Percentiles rank a stretch among this genome's conserved stretches.
These are phyloP conservation scores for Xenops minutus DNA, from an alignment of 2,797 vertebrate genomes.

Conservation along the genomic window DNA sequence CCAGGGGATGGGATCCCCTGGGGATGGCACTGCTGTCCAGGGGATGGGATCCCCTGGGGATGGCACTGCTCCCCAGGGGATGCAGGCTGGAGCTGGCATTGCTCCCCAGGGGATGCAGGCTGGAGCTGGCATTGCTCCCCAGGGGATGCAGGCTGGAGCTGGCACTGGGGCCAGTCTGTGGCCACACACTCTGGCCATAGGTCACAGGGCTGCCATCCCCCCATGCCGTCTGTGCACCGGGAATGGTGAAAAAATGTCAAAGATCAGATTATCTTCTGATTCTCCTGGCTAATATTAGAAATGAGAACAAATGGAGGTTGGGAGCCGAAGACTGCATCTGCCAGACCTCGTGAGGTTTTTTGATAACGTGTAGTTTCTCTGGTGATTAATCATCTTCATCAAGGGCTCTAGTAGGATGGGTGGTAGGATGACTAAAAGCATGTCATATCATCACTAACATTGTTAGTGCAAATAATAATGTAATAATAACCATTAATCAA, in stretches of 20 bases:
- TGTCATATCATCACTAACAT: background rate
- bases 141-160: no score
- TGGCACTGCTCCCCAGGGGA: no score
- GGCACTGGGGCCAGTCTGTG: background rate
- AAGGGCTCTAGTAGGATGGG: background rate
- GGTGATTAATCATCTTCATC: background rate
- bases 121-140: no score
- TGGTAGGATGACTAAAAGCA: background rate
- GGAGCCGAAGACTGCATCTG: background rate
- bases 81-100: no score
- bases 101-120: no score
- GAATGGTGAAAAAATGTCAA: fast-evolving
- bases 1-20: no score
- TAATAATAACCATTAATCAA: background rate
- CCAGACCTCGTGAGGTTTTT: fast-evolving
- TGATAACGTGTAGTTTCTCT: background rate
- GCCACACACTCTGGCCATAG: fast-evolving
- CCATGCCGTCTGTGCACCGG: no score
- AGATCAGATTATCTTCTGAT: background rate
- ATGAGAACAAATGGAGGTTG: fast-evolving
- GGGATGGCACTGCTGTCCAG: no score
- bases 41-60: no score
- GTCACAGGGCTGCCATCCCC: background rate
- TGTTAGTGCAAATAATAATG: background rate
- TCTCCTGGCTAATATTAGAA: background rate